Evolutionary conservation across 2,888 invertebrate species (phyloP), one percentile per base, ranked within the genome.

Genomic region (Diadromus collaris): DNA sequence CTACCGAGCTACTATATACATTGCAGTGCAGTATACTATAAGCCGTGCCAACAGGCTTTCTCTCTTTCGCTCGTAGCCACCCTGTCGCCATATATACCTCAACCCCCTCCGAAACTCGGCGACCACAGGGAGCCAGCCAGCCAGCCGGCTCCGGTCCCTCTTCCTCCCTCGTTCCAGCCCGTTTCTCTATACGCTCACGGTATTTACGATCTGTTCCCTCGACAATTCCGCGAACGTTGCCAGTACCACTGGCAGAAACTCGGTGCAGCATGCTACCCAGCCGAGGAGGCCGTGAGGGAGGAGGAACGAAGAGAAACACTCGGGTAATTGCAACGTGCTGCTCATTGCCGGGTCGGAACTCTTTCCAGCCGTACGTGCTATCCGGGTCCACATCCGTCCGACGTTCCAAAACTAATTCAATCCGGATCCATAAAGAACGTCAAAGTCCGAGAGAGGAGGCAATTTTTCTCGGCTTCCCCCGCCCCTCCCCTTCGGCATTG

Each of bases 131-230:
- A 77, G 68, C 46, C 56, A 61, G 68, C 58, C 46, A 54, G 54
- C 65, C 24, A 56, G 64, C 70, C 21, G 16, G 51, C 27, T 48
- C 51, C 38, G 38, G 24, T 65, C 73, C 46, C 60, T 34, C 65
- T 51, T 21, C 24, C 41, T 10, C 32, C 41, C 54, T 38, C 38
- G 38, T 38, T 38, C 38, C 38, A 38, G 38, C 38, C 38, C 38
- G 38, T 46, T 29, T 44, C 72, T 3, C 72, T 56, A 21, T 68
- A 56, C 56, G 13, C 64, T 65, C 54, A 34, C 63, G 46, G 58
- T 77, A 77, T 77, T 77, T 77, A 77, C 77, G 77, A 68, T 77
- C 72, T 68, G 68, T 77, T 77, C 72, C 72, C 77, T 73, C 77
- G 77, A 77, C 77, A 68, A 77, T 77, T 77, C 51, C 67, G 61